Evolutionary conservation across 2,888 invertebrate genomes (phyloP).

Genomic region (Eristalis tenax): DNA sequence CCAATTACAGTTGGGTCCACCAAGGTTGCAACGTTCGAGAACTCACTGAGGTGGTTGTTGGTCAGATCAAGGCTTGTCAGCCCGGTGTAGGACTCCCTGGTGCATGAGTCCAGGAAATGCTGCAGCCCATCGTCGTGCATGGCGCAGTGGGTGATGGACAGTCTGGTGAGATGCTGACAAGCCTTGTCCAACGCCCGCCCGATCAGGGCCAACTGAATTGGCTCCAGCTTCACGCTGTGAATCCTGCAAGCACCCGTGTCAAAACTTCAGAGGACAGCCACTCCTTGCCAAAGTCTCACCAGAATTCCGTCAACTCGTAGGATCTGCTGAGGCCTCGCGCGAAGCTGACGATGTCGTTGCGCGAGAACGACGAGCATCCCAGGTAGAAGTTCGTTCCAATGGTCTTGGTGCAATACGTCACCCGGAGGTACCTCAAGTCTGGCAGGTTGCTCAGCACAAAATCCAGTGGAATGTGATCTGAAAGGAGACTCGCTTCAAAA

Average conservation of each 20-base stretch:
- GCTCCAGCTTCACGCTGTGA: slow-evolving; percentile 79
- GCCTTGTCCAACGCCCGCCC: slow-evolving; percentile 79
- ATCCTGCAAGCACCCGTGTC: slow-evolving; percentile 73
- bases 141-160: slow-evolving; percentile 78
- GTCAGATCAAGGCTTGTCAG: slow-evolving; percentile 77
- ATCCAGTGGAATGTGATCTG: slow-evolving; percentile 81
- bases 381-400: slow-evolving; percentile 79
- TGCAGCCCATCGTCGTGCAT: slow-evolving; percentile 79
- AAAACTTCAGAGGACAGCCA: not conserved
- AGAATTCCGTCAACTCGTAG: slow-evolving; percentile 78
- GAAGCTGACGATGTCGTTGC: slow-evolving; percentile 77
- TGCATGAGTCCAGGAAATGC: slow-evolving; percentile 77
- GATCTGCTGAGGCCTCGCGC: slow-evolving; percentile 78
- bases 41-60: slow-evolving; percentile 79
- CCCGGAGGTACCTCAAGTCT: slow-evolving; percentile 78
- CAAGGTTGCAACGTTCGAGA: not conserved
- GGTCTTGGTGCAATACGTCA: slow-evolving; percentile 80
- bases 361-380: slow-evolving; percentile 79
- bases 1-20: not conserved
- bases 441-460: slow-evolving; percentile 80
- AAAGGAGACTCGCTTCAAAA: slow-evolving; percentile 1
- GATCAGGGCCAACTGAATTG: slow-evolving; percentile 77
- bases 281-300: slow-evolving; percentile 73
- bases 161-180: slow-evolving; percentile 76
- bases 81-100: slow-evolving; percentile 77